Evolutionary conservation across 2,888 invertebrate species (phyloP).

Genomic region (Drosophila lutescens): DNA sequence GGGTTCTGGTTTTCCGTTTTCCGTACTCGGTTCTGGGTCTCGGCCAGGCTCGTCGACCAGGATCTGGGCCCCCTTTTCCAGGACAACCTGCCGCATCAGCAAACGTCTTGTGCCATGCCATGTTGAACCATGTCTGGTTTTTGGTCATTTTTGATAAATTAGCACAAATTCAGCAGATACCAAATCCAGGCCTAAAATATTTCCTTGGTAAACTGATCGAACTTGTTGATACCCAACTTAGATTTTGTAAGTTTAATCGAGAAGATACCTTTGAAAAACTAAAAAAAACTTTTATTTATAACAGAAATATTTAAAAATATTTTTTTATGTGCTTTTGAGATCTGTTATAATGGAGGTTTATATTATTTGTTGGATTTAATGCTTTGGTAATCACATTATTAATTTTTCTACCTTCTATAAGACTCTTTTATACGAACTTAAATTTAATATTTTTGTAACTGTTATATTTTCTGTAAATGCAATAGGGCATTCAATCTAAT

Average conservation of each 20-base stretch:
- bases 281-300: too few species aligned
- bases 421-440: too few species aligned
- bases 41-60: background rate
- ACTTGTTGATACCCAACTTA: background rate
- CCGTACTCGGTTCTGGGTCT: constrained; percentile 6
- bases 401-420: too few species aligned
- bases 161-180: constrained; percentile 48
- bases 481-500: background rate
- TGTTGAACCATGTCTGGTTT: constrained; percentile 56
- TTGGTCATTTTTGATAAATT: constrained; percentile 70
- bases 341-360: too few species aligned
- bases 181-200: constrained; percentile 43
- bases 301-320: too few species aligned
- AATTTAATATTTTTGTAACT: too few species aligned
- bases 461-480: too few species aligned
- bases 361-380: too few species aligned
- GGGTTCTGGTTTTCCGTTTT: constrained; percentile 1
- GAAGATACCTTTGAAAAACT: too few species aligned
- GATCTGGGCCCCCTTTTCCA: constrained; percentile 23
- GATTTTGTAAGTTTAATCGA: too few species aligned
- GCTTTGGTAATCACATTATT: too few species aligned
- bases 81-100: constrained; percentile 73
- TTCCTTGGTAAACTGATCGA: background rate
- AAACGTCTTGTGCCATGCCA: constrained; percentile 66
- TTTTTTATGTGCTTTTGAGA: too few species aligned